These are phyloP conservation scores for Cossypha polioptera DNA, from an alignment of 2,797 vertebrate genomes.

Conservation along the genomic window DNA sequence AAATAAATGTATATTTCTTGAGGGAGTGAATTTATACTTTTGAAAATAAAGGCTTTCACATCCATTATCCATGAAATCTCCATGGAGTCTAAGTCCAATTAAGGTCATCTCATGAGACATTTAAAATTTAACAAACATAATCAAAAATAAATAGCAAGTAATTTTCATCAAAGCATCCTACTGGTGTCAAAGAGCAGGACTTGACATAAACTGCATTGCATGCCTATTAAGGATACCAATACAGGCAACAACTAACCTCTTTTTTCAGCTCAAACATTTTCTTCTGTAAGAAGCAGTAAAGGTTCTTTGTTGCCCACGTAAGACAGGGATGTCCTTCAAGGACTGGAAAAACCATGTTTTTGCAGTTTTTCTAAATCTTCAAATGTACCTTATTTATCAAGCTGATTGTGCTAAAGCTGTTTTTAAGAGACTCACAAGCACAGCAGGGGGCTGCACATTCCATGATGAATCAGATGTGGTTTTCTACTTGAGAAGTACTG, in stretches of 20 bases:
- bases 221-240: not conserved
- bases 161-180: not conserved
- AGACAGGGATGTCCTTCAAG: not conserved
- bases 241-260: not conserved
- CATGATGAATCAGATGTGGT: not conserved
- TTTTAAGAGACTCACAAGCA: not conserved
- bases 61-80: not conserved
- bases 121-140: not conserved
- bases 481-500: not conserved
- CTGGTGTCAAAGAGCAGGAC: not conserved
- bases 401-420: not conserved
- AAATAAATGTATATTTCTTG: not conserved
- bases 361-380: not conserved
- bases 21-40: not conserved
- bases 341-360: not conserved
- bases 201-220: not conserved
- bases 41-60: not conserved
- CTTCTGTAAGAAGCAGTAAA: not conserved
- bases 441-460: not conserved
- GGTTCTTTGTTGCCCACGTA: not conserved
- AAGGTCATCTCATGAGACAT: not conserved
- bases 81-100: not conserved
- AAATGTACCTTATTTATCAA: not conserved
- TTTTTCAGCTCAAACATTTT: not conserved
- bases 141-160: not conserved